phyloP scores from a whole-genome alignment of 2,113 vertebrate genomes.

The Strix aluco region DNA sequence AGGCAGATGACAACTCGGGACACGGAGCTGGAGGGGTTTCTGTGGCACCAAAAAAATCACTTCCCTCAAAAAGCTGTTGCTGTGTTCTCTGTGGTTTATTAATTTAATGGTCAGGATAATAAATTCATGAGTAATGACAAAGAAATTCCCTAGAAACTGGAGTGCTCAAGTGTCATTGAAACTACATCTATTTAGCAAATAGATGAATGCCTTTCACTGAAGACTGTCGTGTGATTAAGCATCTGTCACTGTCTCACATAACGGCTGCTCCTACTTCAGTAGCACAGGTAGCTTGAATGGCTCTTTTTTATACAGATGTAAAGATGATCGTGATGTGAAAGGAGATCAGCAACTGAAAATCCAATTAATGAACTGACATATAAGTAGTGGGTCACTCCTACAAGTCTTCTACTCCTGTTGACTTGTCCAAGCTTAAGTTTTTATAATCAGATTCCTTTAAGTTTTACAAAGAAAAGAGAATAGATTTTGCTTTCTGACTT shows the following conservation, averaged over 20 bases:
- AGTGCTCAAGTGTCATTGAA: conserved; percentile 57
- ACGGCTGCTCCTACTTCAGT: background rate
- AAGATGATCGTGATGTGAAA: background rate
- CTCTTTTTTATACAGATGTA: background rate
- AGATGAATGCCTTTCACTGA: conserved; percentile 48
- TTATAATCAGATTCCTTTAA: background rate
- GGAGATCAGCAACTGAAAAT: background rate
- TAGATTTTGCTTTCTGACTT: background rate
- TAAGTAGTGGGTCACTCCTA: background rate
- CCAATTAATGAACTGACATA: background rate
- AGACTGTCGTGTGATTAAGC: conserved; percentile 27
- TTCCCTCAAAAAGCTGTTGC: background rate
- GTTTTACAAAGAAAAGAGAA: background rate
- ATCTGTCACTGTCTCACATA: conserved; percentile 12
- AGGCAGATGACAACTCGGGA: background rate
- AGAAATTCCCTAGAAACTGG: conserved; percentile 55
- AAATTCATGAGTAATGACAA: conserved; percentile 58
- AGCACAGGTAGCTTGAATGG: background rate
- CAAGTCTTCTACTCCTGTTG: background rate
- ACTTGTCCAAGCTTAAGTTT: background rate
- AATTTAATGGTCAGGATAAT: conserved; percentile 56
- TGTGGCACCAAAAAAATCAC: background rate
- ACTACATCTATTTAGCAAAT: conserved; percentile 63
- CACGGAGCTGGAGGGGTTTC: background rate
- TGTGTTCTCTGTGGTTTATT: background rate